These are phyloP conservation scores for Numida meleagris DNA, from an alignment of 2,113 vertebrate species.

Conservation along the genomic window DNA sequence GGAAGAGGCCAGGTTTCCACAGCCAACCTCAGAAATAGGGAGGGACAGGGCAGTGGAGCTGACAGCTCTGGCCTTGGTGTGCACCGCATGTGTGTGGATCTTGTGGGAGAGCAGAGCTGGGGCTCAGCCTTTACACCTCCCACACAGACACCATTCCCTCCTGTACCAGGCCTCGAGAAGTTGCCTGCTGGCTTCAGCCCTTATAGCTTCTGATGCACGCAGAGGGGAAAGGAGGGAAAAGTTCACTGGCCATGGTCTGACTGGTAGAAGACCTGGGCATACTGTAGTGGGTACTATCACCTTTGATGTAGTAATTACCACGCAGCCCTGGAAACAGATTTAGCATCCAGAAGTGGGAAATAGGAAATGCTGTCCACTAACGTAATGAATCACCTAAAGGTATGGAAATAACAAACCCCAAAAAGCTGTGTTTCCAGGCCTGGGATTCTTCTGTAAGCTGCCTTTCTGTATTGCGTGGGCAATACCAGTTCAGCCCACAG, in stretches of 20 bases:
- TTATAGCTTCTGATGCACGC: constrained; percentile 1
- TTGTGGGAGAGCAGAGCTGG: neutral
- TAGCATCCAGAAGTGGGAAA: neutral
- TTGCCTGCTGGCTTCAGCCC: constrained; percentile 9
- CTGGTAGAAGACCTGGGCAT: neutral
- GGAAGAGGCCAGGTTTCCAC: constrained; percentile 57
- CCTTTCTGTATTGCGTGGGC: neutral
- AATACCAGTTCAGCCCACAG: neutral
- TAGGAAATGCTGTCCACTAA: neutral
- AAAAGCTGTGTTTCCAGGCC: neutral
- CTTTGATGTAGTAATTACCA: neutral
- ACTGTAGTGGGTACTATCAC: neutral
- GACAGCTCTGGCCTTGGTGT: neutral
- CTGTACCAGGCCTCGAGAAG: neutral
- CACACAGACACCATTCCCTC: neutral
- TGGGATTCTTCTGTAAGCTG: neutral
- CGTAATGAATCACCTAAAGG: neutral
- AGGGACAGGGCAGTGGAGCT: neutral
- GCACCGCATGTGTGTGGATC: neutral
- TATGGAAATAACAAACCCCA: neutral
- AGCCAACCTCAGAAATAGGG: neutral
- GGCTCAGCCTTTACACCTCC: constrained; percentile 6
- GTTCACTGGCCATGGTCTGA: neutral
- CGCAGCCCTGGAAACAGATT: neutral
- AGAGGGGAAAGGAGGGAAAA: constrained; percentile 13